phyloP scores from a whole-genome alignment of 1,140 invertebrate species.

The Sycophila sp. region DNA sequence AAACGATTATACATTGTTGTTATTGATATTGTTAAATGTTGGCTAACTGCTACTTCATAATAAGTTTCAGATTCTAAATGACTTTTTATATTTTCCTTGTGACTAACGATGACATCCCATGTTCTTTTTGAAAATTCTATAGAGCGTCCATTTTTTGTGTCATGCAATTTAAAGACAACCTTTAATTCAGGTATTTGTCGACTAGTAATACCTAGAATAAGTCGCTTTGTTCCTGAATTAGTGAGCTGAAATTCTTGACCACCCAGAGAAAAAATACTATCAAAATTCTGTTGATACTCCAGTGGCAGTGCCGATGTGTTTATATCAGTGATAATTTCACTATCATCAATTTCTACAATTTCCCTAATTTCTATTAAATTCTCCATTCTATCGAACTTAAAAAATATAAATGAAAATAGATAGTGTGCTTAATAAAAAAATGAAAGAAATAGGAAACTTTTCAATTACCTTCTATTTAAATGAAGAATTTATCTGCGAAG shows the following conservation, averaged over 20 bases:
- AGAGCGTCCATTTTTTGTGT: background rate
- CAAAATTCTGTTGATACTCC: too few species aligned
- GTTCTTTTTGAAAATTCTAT: background rate
- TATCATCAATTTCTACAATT: too few species aligned
- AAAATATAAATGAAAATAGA: too few species aligned
- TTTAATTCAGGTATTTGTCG: background rate
- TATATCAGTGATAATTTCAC: too few species aligned
- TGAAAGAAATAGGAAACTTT: too few species aligned
- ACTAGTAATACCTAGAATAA: background rate
- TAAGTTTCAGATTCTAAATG: background rate
- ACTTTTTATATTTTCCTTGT: background rate
- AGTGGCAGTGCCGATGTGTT: too few species aligned
- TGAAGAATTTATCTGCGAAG: too few species aligned
- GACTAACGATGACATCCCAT: background rate
- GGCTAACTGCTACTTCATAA: background rate
- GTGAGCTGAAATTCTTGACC: background rate
- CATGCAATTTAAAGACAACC: background rate
- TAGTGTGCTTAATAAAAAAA: too few species aligned
- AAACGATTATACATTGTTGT: background rate
- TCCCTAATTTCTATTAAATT: too few species aligned
- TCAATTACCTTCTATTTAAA: too few species aligned
- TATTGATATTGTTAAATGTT: background rate
- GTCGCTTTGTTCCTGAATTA: background rate
- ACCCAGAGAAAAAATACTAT: background rate
- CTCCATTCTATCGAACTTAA: too few species aligned